Evolutionary conservation across 2,888 invertebrate genomes (phyloP).

Genomic region (Koerneria pararmatus): DNA sequence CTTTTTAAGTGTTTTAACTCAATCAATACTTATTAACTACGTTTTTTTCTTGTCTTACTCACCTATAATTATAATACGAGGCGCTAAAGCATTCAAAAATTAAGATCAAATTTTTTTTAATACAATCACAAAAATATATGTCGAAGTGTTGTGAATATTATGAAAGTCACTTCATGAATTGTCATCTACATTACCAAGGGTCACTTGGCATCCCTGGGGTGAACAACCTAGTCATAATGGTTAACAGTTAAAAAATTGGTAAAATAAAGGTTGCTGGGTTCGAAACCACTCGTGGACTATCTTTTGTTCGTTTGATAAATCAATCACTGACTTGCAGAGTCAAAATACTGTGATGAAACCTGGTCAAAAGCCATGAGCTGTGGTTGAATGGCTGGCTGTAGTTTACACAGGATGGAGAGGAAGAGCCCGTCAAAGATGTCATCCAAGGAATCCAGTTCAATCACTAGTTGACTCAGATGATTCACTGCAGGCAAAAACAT

Average conservation of each 20-base stretch:
- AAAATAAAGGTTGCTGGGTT: too few species aligned
- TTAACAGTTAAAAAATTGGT: background rate
- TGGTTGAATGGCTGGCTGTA: conserved; percentile 38
- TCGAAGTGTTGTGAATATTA: too few species aligned
- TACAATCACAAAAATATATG: too few species aligned
- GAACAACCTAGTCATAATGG: background rate
- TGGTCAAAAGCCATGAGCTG: conserved; percentile 37
- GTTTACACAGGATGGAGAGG: conserved; percentile 43
- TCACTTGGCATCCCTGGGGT: background rate
- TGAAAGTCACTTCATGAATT: too few species aligned
- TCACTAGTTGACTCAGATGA: conserved; percentile 51
- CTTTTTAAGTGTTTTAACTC: too few species aligned
- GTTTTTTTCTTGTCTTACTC: too few species aligned
- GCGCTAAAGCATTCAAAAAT: too few species aligned
- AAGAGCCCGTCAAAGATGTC: conserved; percentile 41
- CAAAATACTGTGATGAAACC: background rate
- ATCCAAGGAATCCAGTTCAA: conserved; percentile 43
- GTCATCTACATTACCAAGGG: too few species aligned
- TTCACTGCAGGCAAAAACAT: conserved; percentile 45
- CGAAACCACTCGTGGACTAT: background rate
- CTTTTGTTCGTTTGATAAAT: background rate
- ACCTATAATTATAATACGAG: too few species aligned
- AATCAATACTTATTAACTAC: too few species aligned
- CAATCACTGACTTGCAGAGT: background rate
- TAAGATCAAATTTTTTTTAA: too few species aligned